Conservation (phyloP, 2,113 vertebrate species). For the Meles meles region DNA sequence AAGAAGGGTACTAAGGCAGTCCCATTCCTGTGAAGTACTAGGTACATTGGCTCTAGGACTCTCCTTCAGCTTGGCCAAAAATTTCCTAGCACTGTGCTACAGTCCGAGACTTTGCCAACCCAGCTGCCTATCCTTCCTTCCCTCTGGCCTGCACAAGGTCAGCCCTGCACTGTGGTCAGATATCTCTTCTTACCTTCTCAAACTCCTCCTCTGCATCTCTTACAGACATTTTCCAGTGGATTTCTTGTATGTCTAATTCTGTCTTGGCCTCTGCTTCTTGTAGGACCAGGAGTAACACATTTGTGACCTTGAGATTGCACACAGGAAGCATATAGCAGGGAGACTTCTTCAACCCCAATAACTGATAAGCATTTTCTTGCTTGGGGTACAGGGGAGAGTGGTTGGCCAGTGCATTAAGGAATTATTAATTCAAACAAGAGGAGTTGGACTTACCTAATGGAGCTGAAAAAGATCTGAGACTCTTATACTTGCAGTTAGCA, state of each 20-base stretch:
- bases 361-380: neutral
- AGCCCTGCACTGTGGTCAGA: neutral
- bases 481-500: neutral
- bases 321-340: neutral
- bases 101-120: neutral
- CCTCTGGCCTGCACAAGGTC: neutral
- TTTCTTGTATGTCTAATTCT: neutral
- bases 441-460: neutral
- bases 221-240: neutral
- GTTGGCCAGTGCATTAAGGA: neutral
- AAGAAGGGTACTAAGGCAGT: neutral
- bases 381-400: neutral
- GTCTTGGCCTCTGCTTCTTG: neutral
- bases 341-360: neutral
- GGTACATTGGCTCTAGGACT: neutral
- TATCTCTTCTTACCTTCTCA: neutral
- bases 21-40: neutral
- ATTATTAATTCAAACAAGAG: neutral
- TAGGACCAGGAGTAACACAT: neutral
- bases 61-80: neutral
- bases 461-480: neutral
- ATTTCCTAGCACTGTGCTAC: neutral
- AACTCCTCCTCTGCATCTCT: neutral
- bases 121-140: neutral
- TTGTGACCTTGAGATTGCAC: neutral